Base-by-base conservation (phyloP, 2,888 invertebrate genomes). In the Vesta saturnalis region DNA sequence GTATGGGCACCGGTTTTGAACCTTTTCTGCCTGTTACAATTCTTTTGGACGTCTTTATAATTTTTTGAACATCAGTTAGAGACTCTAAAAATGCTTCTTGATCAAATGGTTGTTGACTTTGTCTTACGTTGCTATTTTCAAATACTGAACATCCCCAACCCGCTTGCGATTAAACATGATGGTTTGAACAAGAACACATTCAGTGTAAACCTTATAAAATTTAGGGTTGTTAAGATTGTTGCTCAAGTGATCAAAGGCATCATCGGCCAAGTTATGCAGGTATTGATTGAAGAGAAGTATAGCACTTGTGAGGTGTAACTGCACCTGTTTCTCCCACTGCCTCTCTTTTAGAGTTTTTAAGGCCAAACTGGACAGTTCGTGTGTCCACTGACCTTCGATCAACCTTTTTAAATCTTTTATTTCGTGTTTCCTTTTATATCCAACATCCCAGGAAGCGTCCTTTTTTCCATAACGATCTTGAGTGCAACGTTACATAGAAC, bases 351-450 rank as follows among this genome's bases (percentile, higher is more conserved):
- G 60, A 35, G 47, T 59, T 67, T 77, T 77, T 14, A 71, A 60
- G 2, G 77, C 77, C 54, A 77, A 58, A 60, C 76, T 76, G 0
- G 74, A 72, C 18, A 76, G 19, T 65, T 77, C 76, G 14, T 54
- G 73, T 46, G 72, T 74, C 77, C 77, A 77, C 55, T 76, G 76
- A 8, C 57, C 64, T 22, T 65, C 69, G 22, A 77, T 60, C 30
- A 70, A 30, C 62, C 66, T 61, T 30, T 52, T 60, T 18, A 66
- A 54, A 5, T 69, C 69, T 19, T 56, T 60, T 15, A 69, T 64
- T 43, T 65, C 60, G n/a, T n/a, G 14, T 39, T 65, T 65, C 39
- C 35, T 60, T 64, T 60, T 46, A n/a, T 55, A 49, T 30, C 43
- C 52, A n/a, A 59, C 22, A 12, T 59, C 18, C 52, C 52, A 52